These are phyloP conservation scores for Tenrec ecaudatus DNA, from an alignment of 2,113 vertebrate genomes.

Conservation along the genomic window DNA sequence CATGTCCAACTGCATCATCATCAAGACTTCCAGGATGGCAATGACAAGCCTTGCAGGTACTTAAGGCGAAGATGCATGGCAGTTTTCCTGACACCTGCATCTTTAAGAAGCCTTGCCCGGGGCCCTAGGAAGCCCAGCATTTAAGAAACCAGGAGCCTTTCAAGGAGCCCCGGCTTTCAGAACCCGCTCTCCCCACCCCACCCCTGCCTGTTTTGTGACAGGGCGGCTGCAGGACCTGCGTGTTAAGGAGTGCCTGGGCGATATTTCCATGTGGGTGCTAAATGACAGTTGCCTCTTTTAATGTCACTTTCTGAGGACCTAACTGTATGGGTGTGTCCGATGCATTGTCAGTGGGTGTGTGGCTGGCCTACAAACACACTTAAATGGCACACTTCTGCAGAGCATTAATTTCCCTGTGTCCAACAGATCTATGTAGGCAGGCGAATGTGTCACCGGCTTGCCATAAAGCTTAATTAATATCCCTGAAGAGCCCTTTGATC, in stretches of 20 bases:
- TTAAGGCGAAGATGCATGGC: slow-evolving; percentile 72
- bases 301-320: slow-evolving; percentile 27
- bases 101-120: slow-evolving; percentile 63
- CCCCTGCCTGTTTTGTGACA: not conserved
- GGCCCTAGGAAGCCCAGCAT: slow-evolving; percentile 50
- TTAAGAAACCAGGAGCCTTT: slow-evolving; percentile 64
- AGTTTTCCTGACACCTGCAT: slow-evolving; percentile 78
- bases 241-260: not conserved
- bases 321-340: slow-evolving; percentile 51
- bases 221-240: not conserved
- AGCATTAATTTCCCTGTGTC: slow-evolving; percentile 71
- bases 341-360: slow-evolving; percentile 29
- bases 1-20: slow-evolving; percentile 82
- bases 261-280: slow-evolving; percentile 43
- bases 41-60: slow-evolving; percentile 78
- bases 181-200: slow-evolving; percentile 20
- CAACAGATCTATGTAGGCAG: slow-evolving; percentile 71
- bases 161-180: slow-evolving; percentile 26
- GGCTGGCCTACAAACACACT: slow-evolving; percentile 68
- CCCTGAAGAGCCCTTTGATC: slow-evolving; percentile 72
- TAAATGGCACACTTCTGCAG: not conserved
- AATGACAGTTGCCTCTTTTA: slow-evolving; percentile 62
- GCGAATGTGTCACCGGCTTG: slow-evolving; percentile 67
- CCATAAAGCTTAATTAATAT: slow-evolving; percentile 81
- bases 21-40: slow-evolving; percentile 77